Conservation (phyloP, 2,888 invertebrate genomes). For the Clivina fossor region DNA sequence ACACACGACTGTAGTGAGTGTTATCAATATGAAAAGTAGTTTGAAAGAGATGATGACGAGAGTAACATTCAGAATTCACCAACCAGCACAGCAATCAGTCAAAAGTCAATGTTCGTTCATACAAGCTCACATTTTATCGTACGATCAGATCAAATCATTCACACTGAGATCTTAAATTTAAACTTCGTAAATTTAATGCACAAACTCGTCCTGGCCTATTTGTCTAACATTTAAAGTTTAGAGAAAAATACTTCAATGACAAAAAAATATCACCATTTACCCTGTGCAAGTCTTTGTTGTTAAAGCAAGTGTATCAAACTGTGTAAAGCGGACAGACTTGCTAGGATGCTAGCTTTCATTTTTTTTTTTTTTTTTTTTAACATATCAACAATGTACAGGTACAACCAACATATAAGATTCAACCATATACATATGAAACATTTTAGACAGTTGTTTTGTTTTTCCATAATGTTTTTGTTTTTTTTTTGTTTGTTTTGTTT, state of each 20-base stretch:
- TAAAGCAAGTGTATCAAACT: constrained; percentile 55
- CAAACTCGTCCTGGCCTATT: constrained; percentile 54
- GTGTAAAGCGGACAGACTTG: constrained; percentile 56
- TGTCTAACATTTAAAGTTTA: constrained; percentile 54
- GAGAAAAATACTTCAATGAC: constrained; percentile 56
- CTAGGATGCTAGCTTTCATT: constrained; percentile 53
- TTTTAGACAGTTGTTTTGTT: constrained; percentile 29
- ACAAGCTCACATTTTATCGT: constrained; percentile 24
- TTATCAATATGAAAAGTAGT: not conserved
- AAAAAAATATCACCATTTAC: constrained; percentile 58
- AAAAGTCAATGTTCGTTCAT: too few species aligned
- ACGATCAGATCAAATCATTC: constrained; percentile 9
- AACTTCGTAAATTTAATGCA: constrained; percentile 48
- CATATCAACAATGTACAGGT: constrained; percentile 54
- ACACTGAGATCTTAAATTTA: constrained; percentile 31
- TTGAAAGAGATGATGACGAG: constrained; percentile 4
- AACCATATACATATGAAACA: constrained; percentile 34
- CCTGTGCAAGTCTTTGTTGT: constrained; percentile 57
- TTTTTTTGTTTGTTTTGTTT: not conserved
- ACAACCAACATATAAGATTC: constrained; percentile 52
- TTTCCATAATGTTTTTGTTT: constrained; percentile 38
- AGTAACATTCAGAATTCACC: constrained; percentile 15
- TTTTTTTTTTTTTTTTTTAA: constrained; percentile 41
- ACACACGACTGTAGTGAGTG: constrained; percentile 3
- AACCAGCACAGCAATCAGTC: too few species aligned